phyloP scores from a whole-genome alignment of 2,888 invertebrate genomes.

The Plebejus anna region DNA sequence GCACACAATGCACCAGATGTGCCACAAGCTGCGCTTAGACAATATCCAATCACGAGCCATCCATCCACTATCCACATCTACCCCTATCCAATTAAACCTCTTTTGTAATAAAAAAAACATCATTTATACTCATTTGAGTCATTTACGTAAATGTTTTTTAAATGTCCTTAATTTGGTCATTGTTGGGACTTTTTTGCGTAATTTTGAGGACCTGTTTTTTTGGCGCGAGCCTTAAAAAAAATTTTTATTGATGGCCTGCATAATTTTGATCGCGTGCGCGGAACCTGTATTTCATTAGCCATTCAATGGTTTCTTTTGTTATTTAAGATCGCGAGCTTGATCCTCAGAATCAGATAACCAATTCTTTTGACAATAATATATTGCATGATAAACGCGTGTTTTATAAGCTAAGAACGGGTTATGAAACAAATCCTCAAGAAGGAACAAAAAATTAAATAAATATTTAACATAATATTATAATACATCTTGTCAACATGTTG shows the following conservation, averaged over 20 bases:
- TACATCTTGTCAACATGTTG: too few species aligned
- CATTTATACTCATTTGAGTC: conserved; percentile 40
- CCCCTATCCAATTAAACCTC: conserved; percentile 42
- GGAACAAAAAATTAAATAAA: too few species aligned
- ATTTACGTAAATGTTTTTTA: conserved; percentile 48
- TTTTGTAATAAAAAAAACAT: conserved; percentile 41
- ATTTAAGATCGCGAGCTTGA: background rate
- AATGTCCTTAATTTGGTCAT: conserved; percentile 50
- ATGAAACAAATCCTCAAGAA: background rate
- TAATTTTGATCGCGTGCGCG: conserved; percentile 16
- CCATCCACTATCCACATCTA: conserved; percentile 34
- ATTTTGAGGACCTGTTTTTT: conserved; percentile 13
- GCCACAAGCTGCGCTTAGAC: conserved; percentile 55
- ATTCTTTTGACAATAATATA: conserved; percentile 3
- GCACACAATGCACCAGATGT: conserved; percentile 44
- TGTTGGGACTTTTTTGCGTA: conserved; percentile 34
- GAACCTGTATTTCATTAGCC: conserved; percentile 17
- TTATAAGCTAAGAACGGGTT: background rate
- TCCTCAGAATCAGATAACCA: conserved; percentile 4
- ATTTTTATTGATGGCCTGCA: conserved; percentile 11
- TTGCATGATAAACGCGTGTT: background rate
- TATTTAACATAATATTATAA: too few species aligned
- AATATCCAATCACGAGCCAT: conserved; percentile 62
- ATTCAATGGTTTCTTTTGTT: conserved; percentile 18
- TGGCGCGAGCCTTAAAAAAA: background rate